Evolutionary conservation across 2,113 vertebrate genomes (phyloP), one percentile per base, ranked within the genome.

Genomic region (Sphaerodactylus townsendi): DNA sequence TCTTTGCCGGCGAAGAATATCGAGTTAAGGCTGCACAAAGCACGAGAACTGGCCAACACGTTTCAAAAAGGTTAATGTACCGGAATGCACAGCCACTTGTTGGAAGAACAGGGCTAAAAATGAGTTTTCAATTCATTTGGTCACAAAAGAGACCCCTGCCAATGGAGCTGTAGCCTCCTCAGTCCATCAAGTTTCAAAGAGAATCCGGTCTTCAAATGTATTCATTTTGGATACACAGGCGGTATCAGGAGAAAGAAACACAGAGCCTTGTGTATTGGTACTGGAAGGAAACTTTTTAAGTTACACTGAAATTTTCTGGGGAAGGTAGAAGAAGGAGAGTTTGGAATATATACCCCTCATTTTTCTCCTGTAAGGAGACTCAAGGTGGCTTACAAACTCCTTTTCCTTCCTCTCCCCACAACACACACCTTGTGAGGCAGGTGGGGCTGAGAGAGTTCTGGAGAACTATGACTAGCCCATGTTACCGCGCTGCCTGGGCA

Each of bases 41-140:
- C 1, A 1, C 68, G n/a, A 56, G 89, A 93, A 91, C 87, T 80
- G 91, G 90, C 77, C n/a, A 64, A 66, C 88, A 84, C 89, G 76
- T 86, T 94, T 94, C 92, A 81, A 93, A 95, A 93, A 86, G 81
- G 70, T 93, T 87, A 90, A 88, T 87, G 94, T 87, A 85, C 86
- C 68, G 1, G 66, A 5, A n/a, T 11, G 83, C 59, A 65, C 75
- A 39, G 8, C 83, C 64, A 75, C 76, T 10, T 3, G 2, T 68
- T 79, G 85, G 68, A 79, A 2, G 10, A 91, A 85, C 83, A 56
- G 82, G 62, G 56, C 65, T 46, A 79, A 5, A 83, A 73, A 82
- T 89, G 89, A 33, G 2, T 0, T 4, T 3, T 2, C 44, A 44
- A 44, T 44, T 44, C 1, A 76, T 80, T 71, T 75, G 82, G 77